phyloP scores from a whole-genome alignment of 2,888 invertebrate genomes.

The Plebejus argus region DNA sequence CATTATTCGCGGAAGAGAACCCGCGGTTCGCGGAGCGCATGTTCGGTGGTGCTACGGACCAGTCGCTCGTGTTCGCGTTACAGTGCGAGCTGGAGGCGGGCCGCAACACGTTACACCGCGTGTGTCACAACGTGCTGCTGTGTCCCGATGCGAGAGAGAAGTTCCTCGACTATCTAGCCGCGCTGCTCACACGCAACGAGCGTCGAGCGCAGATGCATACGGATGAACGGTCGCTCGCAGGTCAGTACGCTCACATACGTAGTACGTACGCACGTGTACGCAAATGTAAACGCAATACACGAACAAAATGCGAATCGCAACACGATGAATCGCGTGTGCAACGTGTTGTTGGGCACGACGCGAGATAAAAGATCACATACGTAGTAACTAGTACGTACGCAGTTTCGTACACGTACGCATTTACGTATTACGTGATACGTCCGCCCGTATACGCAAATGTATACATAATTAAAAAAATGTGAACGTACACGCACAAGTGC shows the following conservation, averaged over 20 bases:
- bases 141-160: conserved; percentile 90
- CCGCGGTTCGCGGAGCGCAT: conserved; percentile 90
- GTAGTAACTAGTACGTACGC: neutral
- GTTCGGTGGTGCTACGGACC: conserved; percentile 82
- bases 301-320: neutral
- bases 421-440: neutral
- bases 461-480: neutral
- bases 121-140: conserved; percentile 91
- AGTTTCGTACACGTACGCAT: neutral
- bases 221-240: conserved; percentile 91
- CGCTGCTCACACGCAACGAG: conserved; percentile 89
- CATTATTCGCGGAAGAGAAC: conserved; percentile 96
- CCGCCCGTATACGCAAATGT: neutral
- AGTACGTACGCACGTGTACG: neutral
- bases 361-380: neutral
- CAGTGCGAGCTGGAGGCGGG: conserved; percentile 91
- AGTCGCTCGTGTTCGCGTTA: conserved; percentile 84
- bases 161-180: conserved; percentile 89
- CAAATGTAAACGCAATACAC: neutral
- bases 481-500: neutral
- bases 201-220: conserved; percentile 94
- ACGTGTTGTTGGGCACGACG: neutral
- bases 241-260: conserved; percentile 49
- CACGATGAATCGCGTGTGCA: neutral
- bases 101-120: conserved; percentile 87